A percentile compares a stretch with the other conserved stretches of the same genome.
Evolutionary conservation across 2,888 invertebrate genomes (phyloP).

Genomic region (Latheticus oryzae): DNA sequence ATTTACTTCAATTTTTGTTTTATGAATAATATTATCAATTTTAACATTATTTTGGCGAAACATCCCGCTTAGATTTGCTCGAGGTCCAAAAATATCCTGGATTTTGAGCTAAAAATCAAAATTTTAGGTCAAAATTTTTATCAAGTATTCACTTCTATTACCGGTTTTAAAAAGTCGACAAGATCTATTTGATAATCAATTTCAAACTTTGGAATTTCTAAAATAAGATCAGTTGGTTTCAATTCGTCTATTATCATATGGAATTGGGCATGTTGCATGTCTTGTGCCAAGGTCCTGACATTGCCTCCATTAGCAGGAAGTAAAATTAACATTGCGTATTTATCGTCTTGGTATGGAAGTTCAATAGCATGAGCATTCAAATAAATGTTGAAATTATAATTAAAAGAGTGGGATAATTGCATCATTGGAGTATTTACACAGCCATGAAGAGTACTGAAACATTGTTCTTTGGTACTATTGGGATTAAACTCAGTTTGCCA

Average conservation of each 20-base stretch:
- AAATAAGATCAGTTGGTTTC: constrained; percentile 66
- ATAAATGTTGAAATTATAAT: constrained; percentile 71
- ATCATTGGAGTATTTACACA: constrained; percentile 76
- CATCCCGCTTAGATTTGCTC: constrained; percentile 72
- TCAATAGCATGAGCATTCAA: constrained; percentile 77
- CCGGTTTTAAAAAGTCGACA: constrained; percentile 65
- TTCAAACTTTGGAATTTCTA: constrained; percentile 73
- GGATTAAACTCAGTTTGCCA: constrained; percentile 78
- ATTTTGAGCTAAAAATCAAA: constrained; percentile 70
- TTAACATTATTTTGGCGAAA: constrained; percentile 63
- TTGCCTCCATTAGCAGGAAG: constrained; percentile 70
- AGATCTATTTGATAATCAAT: constrained; percentile 71
- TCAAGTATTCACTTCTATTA: too few relatives aligned
- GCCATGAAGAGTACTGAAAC: constrained; percentile 73
- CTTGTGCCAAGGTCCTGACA: constrained; percentile 67
- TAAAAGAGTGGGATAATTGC: constrained; percentile 73
- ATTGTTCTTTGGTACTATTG: constrained; percentile 67
- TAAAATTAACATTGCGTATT: constrained; percentile 73
- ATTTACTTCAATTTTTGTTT: constrained; percentile 73
- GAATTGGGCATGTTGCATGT: constrained; percentile 70
- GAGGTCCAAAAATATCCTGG: constrained; percentile 68
- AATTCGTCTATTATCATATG: constrained; percentile 66
- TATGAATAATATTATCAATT: constrained; percentile 72
- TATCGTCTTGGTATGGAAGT: constrained; percentile 77
- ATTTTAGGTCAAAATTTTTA: constrained; percentile 12